Percentiles rank a stretch among this genome's conserved stretches.
Conservation (phyloP, 1,140 invertebrate species). For the Procambarus clarkii region DNA sequence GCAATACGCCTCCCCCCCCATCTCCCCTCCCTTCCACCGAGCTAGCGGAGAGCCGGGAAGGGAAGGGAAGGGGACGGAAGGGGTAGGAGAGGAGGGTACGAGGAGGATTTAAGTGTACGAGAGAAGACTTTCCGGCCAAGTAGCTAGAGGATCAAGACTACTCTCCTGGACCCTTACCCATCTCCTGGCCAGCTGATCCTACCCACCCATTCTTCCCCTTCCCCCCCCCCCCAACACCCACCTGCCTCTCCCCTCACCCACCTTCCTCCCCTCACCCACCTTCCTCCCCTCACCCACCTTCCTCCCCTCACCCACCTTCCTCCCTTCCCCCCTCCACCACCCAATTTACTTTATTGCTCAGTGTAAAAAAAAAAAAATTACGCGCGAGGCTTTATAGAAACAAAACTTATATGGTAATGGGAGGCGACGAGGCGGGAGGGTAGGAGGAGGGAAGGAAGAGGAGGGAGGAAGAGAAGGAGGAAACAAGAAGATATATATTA, state of each 20-base stretch:
- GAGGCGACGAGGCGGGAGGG: too few relatives aligned
- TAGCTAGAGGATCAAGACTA: slow-evolving; percentile 10
- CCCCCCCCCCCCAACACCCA: background rate
- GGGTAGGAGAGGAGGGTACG: background rate
- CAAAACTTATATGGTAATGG: too few relatives aligned
- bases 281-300: background rate
- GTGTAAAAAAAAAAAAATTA: background rate
- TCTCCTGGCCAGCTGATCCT: slow-evolving; percentile 20
- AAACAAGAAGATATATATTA: too few relatives aligned
- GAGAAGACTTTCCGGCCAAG: slow-evolving; percentile 34
- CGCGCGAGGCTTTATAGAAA: too few relatives aligned
- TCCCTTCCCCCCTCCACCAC: background rate
- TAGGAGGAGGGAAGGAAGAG: too few relatives aligned
- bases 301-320: background rate
- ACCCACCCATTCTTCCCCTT: slow-evolving; percentile 11
- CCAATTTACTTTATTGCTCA: background rate
- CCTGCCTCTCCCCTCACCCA: background rate
- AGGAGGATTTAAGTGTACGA: background rate
- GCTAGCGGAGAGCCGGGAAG: background rate
- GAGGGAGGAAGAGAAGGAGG: too few relatives aligned
- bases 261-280: too few relatives aligned
- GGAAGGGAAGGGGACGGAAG: background rate
- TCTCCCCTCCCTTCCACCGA: too few relatives aligned
- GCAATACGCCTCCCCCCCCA: too few relatives aligned
- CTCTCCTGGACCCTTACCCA: background rate